These are phyloP conservation scores for Kryptolebias marmoratus DNA, from an alignment of 2,113 vertebrate species.

Conservation along the genomic window DNA sequence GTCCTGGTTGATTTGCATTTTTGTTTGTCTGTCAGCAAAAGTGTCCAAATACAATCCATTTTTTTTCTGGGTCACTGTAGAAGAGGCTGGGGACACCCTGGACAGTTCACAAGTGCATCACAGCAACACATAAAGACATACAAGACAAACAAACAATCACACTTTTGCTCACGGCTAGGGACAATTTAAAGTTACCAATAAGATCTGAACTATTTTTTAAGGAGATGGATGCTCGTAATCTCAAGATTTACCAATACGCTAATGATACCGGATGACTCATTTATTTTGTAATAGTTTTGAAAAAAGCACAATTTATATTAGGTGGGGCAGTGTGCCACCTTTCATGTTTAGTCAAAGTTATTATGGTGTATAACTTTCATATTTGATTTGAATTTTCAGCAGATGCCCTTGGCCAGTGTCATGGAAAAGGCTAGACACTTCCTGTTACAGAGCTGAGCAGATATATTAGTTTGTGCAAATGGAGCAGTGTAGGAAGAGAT, in stretches of 20 bases:
- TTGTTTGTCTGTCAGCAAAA: background rate
- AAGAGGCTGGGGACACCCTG: no score
- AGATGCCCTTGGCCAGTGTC: background rate
- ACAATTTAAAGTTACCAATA: no score
- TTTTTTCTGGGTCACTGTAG: no score
- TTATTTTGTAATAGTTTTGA: no score
- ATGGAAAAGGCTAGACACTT: conserved; percentile 24
- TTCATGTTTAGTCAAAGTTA: background rate
- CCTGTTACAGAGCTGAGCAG: conserved; percentile 22
- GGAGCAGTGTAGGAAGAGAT: conserved; percentile 55
- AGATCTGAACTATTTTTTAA: no score
- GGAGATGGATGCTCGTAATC: no score
- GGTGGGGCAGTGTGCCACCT: background rate
- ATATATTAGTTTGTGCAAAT: conserved; percentile 57
- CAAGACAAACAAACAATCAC: no score
- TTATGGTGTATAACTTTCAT: background rate
- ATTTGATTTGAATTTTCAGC: conserved; percentile 2
- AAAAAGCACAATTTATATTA: background rate
- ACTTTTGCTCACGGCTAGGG: no score
- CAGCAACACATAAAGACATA: no score
- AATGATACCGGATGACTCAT: background rate
- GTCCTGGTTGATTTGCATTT: background rate
- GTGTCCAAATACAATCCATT: background rate
- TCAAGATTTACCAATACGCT: background rate
- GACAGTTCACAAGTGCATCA: no score